Conservation (phyloP, 2,113 vertebrate genomes). For the Toxotes jaculatrix region DNA sequence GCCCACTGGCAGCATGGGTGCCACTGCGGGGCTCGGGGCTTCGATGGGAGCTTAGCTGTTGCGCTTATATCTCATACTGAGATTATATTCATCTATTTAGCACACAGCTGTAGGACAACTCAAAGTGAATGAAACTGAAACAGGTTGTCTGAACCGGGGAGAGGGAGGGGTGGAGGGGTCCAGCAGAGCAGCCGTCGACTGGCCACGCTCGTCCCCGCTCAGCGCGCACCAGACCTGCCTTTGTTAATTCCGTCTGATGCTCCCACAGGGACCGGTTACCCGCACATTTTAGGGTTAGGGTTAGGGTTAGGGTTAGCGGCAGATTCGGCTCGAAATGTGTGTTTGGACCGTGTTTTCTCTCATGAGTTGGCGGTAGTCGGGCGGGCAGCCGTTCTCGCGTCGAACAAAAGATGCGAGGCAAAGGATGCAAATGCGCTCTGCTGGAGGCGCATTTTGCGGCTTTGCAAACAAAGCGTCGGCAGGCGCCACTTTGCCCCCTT, state of each 20-base stretch:
- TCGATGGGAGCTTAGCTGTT: background rate
- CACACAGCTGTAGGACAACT: fast-evolving
- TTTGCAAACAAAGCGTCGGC: constrained; percentile 73
- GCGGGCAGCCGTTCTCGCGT: background rate
- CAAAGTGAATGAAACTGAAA: background rate
- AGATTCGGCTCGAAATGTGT: background rate
- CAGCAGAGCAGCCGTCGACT: constrained; percentile 34
- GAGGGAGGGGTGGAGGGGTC: background rate
- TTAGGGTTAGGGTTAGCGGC: too few relatives aligned
- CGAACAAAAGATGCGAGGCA: constrained; percentile 80
- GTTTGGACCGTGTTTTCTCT: constrained; percentile 51
- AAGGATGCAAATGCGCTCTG: constrained; percentile 76
- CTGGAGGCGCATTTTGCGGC: constrained; percentile 72
- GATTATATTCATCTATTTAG: too few relatives aligned
- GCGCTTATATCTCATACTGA: too few relatives aligned
- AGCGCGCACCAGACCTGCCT: constrained; percentile 43
- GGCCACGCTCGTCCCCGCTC: constrained; percentile 30
- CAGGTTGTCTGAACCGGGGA: background rate
- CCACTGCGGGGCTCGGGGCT: background rate
- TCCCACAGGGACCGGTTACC: background rate
- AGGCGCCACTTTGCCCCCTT: constrained; percentile 13
- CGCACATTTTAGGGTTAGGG: background rate
- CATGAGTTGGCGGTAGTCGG: constrained; percentile 29
- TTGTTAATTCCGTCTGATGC: constrained; percentile 57
- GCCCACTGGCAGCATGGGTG: constrained; percentile 65